Conservation (phyloP, 2,113 vertebrate species). For the Phyllopteryx taeniolatus region DNA sequence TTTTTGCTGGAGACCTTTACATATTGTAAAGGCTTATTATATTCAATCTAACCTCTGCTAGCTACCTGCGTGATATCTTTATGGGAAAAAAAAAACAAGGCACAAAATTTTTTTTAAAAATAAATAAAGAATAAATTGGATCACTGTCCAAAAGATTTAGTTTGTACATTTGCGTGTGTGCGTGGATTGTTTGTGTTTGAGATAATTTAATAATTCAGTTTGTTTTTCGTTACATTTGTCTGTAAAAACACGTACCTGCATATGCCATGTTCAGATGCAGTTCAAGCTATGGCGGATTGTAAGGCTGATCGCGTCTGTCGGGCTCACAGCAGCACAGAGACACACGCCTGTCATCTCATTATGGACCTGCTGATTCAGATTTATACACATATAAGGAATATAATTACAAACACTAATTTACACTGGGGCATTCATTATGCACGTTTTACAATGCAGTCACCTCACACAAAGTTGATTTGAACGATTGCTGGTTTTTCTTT, state of each 20-base stretch:
- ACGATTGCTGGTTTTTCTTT: conserved; percentile 44
- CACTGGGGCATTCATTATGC: conserved; percentile 41
- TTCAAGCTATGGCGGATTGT: conserved; percentile 55
- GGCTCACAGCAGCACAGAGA: conserved; percentile 49
- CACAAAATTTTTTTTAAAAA: conserved; percentile 24
- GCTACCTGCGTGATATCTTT: conserved; percentile 61
- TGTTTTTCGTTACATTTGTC: conserved; percentile 51
- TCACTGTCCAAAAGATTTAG: conserved; percentile 66
- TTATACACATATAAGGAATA: background rate
- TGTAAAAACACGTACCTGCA: conserved; percentile 61
- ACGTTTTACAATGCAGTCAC: conserved; percentile 62
- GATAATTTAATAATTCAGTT: conserved; percentile 75
- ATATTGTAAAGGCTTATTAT: conserved; percentile 83
- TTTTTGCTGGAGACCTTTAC: conserved; percentile 78
- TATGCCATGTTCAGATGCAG: conserved; percentile 66
- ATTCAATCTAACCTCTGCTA: conserved; percentile 71
- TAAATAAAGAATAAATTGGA: conserved; percentile 52
- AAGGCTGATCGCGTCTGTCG: conserved; percentile 55
- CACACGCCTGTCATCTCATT: conserved; percentile 52
- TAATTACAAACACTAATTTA: conserved; percentile 22
- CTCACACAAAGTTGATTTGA: conserved; percentile 45
- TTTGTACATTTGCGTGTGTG: conserved; percentile 22
- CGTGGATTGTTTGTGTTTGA: conserved; percentile 58
- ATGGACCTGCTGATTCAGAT: conserved; percentile 6
- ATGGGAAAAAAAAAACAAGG: conserved; percentile 49